Base-by-base conservation (phyloP, 2,888 invertebrate genomes). In the Carpatolechia fugitivella region DNA sequence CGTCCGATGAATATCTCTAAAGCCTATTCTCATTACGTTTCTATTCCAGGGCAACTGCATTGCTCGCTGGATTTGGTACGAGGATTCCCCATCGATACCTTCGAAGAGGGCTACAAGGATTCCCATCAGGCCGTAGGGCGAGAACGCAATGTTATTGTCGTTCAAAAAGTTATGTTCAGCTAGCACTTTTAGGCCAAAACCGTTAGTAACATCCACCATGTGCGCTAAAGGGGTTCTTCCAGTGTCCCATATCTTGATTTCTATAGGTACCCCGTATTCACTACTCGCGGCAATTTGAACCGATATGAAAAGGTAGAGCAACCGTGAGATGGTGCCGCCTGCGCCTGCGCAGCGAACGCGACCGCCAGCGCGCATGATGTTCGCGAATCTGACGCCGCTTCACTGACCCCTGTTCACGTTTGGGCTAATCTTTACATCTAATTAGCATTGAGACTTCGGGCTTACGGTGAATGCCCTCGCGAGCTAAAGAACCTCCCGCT, bases 121-220 rank as follows among this genome's bases (percentile, higher is more conserved):
- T 65, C 96, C 96, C 70, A 94, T 93, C 57, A 95, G 87, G 2
- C 96, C 96, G 61, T 96, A 95, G 8, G 96, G 96, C 0, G 96
- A 96, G 74, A 96, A 94, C 3, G 96, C 96, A 54, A 96, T 94
- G 78, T 96, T 97, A 74, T 94, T 94, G 48, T 93, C 92, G 78
- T 94, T 95, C 67, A 93, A 89, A 79, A 93, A 92, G 70, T 94
- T 93, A 69, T 94, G 94, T 76, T 93, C 92, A 68, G 94, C 90
- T 0, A 96, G 89, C 65, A 95, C 91, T 76, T 93, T 92, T 60
- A 94, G 84, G 53, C 94, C 93, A 61, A 95, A 91, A 72, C 93
- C 93, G 77, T 96, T 96, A 41, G 95, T 93, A 36, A 95, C 92
- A 73, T 96, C 96, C 55, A 95, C 94, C 94, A 96, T 95, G 57